Base-by-base conservation (phyloP, 2,888 invertebrate genomes). In the Xylota segnis region DNA sequence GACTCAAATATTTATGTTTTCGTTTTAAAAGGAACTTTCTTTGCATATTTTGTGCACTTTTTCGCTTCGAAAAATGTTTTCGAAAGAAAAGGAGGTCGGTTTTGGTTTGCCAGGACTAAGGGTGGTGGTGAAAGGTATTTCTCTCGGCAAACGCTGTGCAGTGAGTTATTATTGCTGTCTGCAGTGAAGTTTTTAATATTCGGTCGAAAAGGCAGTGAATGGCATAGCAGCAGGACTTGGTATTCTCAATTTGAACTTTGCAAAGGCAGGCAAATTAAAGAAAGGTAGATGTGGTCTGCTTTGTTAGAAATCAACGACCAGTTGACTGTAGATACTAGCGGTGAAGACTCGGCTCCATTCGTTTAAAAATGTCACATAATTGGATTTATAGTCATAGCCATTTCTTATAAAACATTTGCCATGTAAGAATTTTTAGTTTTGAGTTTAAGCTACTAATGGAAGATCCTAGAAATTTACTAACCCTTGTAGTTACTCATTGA, bases 1-100 rank as follows among this genome's bases (percentile, higher is more conserved):
- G 12, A 37, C 27, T 83, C 74, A 83, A 78, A 78, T 83, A 78
- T 83, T 83, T 83, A 77, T 54, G 43, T 43, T 74, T 63, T 18
- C n/a, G 5, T 7, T n/a, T n/a, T 12, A 27, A 27, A 7, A 9
- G n/a, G 40, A 61, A 68, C 27, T 50, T 14, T 79, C 65, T 79
- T 72, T 71, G 45, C 5, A 45, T 54, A 29, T 34, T 58, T 16
- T 34, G 5, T 18, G 10, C 12, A 2, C 12, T 10, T 18, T 45
- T 45, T 16, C 2, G 16, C n/a, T n/a, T 45, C 16, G 45, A 16
- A 14, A 16, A 5, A 6, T 14, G 6, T 2, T 43, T 43, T 16
- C 1, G 3, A 6, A 43, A 43, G 45, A 16, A 16, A 16, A 7
- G 1, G 16, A 2, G 45, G 16, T 6, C 6, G 2, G 45, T 45